Evolutionary conservation across 1,140 invertebrate genomes (phyloP), one percentile per base, ranked within the genome.

Genomic region (Hyposmocoma kahamanoa): DNA sequence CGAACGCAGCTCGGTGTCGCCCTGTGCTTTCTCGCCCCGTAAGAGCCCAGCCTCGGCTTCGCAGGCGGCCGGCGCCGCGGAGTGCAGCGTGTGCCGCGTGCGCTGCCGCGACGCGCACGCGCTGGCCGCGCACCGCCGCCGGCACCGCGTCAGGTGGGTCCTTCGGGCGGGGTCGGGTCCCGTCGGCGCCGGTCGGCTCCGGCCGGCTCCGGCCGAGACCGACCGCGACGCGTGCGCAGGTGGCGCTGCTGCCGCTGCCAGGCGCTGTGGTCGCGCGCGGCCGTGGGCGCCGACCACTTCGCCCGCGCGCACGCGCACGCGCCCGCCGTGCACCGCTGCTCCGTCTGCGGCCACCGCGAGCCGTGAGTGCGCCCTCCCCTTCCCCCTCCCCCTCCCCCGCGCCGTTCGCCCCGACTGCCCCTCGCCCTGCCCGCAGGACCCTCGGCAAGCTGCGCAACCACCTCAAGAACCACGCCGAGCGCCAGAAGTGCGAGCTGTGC

Each of bases 241-340:
- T 81, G 77, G 77, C 67, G 74, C 21, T 81, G 77, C 42, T 11
- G 13, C 0, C 1, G 8, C 19, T 81, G 77, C 62, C 63, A 62
- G 0, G 47, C 21, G 6, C n/a, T 36, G 22, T 63, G 53, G 53
- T 80, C 76, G 0, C 70, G 74, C 30, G 76, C 72, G 20, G 54
- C 53, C 6, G 68, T 75, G 20, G 67, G 65, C n/a, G 76, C 76
- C 0, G 76, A 80, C 59, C 76, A 80, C 66, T 47, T 47, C 32
- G 49, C 69, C 46, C 53, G 73, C 21, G 56, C 13, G 17, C 76
- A 80, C 62, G 58, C 36, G 24, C 65, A 54, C 11, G 57, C 59
- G 8, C 11, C 52, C 6, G 68, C 73, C 41, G 54, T 58, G 5
- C 77, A 81, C 65, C 36, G 55, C 0, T 78, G 77, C 67, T 0